Percentiles rank a stretch among this genome's conserved stretches.
These are phyloP conservation scores for Notodromas monacha DNA, from an alignment of 2,888 invertebrate species.

Conservation along the genomic window DNA sequence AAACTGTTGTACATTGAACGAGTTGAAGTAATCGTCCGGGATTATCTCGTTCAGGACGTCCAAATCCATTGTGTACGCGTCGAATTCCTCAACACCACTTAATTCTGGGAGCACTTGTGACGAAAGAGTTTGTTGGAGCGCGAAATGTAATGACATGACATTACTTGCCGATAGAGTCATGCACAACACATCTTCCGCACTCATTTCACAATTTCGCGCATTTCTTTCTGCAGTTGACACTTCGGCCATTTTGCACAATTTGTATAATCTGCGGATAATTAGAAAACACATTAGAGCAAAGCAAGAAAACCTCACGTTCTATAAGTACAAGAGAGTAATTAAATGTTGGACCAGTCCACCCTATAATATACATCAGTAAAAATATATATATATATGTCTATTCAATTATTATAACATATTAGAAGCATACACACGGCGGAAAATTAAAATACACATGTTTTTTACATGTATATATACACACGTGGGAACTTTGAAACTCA, in stretches of 20 bases:
- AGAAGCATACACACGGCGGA: slow-evolving; percentile 4
- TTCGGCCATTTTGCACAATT: slow-evolving; percentile 4
- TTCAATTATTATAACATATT: slow-evolving; percentile 4
- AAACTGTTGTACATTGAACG: slow-evolving; percentile 4
- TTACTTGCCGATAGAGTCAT: slow-evolving; percentile 4
- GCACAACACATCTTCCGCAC: slow-evolving; percentile 4
- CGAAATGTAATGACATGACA: slow-evolving; percentile 4
- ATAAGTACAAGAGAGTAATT: slow-evolving; percentile 4
- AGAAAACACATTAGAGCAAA: slow-evolving; percentile 4
- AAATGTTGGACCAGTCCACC: slow-evolving; percentile 4
- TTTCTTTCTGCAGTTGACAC: slow-evolving; percentile 2
- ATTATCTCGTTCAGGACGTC: slow-evolving; percentile 4
- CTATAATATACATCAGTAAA: slow-evolving; percentile 4
- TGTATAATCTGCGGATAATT: slow-evolving; percentile 4
- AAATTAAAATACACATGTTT: slow-evolving; percentile 4
- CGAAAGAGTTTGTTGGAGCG: slow-evolving; percentile 2
- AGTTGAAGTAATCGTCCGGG: slow-evolving; percentile 4
- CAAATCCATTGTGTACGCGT: slow-evolving; percentile 4
- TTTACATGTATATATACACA: slow-evolving; percentile 4
- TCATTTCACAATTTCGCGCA: slow-evolving; percentile 4
- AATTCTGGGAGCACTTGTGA: slow-evolving; percentile 4
- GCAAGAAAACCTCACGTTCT: slow-evolving; percentile 4
- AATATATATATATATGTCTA: slow-evolving; percentile 4
- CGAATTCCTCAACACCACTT: slow-evolving; percentile 4
- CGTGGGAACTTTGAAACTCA: slow-evolving; percentile 4